Base-by-base conservation (phyloP, 1,140 invertebrate genomes). In the Caligus rogercresseyi region DNA sequence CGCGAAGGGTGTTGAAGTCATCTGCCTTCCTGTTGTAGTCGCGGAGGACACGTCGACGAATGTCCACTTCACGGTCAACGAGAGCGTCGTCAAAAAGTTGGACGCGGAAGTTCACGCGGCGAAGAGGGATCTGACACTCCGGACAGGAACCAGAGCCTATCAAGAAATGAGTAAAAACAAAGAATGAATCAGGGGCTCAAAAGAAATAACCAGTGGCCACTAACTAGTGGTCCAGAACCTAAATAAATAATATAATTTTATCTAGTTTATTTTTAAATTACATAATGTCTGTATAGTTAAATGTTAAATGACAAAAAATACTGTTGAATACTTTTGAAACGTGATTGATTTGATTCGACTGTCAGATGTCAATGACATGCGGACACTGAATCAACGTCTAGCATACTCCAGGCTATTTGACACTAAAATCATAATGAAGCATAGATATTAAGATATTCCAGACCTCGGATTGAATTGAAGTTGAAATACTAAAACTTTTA, bases 31-130 rank as follows among this genome's bases (percentile, higher is more conserved):
- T 90, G 68, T 91, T 93, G 68, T 85, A 94, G 72, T 93, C 90
- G 70, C 85, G 84, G 0, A 94, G 71, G 23, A 97, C 81, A 69
- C 84, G 79, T 71, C 86, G 88, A 18, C 95, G 76, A 67, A 98
- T 94, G 69, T 97, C 92, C 7, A 98, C 83, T 78, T 99, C 95
- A 71, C 97, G 96, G 75, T 99, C 95, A 1, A 98, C 87, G 74
- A 79, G 79, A 1, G 92, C 75, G 78, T 98, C 93, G 77, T 98
- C 94, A 72, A 98, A 98, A 3, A 96, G 74, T 70, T 97, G 92
- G 18, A 94, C 80, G 51, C 93, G 79, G 72, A 95, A 98, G 72
- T 94, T 92, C 69, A 80, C 85, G 68, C 90, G 79, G 11, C 90
- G 77, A 25, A 99, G 72, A 3, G 87, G 80, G 31, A 89, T 85